Evolutionary conservation across 2,113 vertebrate genomes (phyloP).

Genomic region (Progne subis): DNA sequence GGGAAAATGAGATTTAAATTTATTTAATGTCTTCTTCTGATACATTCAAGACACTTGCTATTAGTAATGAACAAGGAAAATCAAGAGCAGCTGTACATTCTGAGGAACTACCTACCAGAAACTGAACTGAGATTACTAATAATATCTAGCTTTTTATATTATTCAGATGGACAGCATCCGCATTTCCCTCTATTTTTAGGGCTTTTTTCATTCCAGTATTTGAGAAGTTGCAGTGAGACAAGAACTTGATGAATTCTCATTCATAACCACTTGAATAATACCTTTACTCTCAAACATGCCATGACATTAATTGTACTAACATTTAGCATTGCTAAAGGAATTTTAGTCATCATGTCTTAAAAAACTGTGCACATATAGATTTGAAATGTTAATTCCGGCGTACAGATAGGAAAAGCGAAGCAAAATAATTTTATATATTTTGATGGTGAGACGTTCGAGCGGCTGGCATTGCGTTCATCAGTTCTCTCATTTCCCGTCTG

Average conservation of each 20-base stretch:
- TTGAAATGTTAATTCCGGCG: neutral
- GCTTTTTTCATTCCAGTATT: neutral
- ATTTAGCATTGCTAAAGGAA: neutral
- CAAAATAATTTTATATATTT: neutral
- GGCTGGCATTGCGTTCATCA: neutral
- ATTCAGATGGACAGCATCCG: neutral
- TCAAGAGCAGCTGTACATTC: neutral
- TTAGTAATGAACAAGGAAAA: neutral
- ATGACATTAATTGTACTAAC: neutral
- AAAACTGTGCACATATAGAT: neutral
- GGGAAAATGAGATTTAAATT: conserved; percentile 18
- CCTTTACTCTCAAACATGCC: neutral
- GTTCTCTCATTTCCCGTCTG: neutral
- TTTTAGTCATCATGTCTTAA: neutral
- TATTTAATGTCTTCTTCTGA: conserved; percentile 25
- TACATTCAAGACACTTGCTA: neutral
- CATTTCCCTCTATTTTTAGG: neutral
- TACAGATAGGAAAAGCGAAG: neutral
- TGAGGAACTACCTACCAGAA: neutral
- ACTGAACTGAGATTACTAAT: neutral
- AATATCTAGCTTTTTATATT: neutral
- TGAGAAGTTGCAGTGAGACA: neutral
- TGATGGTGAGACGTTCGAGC: neutral
- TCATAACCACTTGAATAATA: neutral
- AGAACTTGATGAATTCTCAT: neutral